Base-by-base conservation (phyloP, 30 jellyfish, hydroid and myxozoan genomes). In the Morbakka virulenta region DNA sequence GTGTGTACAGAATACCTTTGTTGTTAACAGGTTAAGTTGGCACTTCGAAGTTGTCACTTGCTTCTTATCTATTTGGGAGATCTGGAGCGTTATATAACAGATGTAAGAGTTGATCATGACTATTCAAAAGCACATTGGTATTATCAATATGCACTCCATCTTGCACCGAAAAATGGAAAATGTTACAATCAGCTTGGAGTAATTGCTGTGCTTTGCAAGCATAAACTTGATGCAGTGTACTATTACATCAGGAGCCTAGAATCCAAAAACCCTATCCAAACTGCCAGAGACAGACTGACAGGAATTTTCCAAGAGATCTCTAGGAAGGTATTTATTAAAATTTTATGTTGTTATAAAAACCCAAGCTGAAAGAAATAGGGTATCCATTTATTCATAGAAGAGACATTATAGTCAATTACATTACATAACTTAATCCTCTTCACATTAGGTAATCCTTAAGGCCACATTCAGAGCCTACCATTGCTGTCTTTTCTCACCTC, bases 121-220 rank as follows among this genome's bases (percentile, higher is more conserved):
- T 91, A 83, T 67, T 33, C 73, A 23, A 74, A 84, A 66, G 98
- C 98, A 27, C 79, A 70, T 36, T 79, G 64, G 26, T 50, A 85
- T 50, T 91, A 91, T 52, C 73, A 61, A 14, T 66, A 91, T 22
- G 98, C 98, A 2, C 91, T 50, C 32, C 33, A 61, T n/a, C 85
- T 91, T 11, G 98, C 94, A 4, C 98, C 98, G 22, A 91, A 84
- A 78, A 91, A 91, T 83, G 98, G 98, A 11, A 91, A 91, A 64
- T 84, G 95, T 2, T 91, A 91, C 80, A 91, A 91, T 67, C 98
- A 91, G 49, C 87, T 91, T 30, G 98, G 95, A 21, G 89, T 91
- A 0, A 94, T 91, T 41, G 94, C 98, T 52, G 98, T 91, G 0
- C 69, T 77, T 26, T 63, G 91, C 76, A 91, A 79, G 75, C 85